Evolutionary conservation across 2,797 vertebrate species (phyloP), one percentile per base, ranked within the genome.

Genomic region (Fistularia tabacaria): DNA sequence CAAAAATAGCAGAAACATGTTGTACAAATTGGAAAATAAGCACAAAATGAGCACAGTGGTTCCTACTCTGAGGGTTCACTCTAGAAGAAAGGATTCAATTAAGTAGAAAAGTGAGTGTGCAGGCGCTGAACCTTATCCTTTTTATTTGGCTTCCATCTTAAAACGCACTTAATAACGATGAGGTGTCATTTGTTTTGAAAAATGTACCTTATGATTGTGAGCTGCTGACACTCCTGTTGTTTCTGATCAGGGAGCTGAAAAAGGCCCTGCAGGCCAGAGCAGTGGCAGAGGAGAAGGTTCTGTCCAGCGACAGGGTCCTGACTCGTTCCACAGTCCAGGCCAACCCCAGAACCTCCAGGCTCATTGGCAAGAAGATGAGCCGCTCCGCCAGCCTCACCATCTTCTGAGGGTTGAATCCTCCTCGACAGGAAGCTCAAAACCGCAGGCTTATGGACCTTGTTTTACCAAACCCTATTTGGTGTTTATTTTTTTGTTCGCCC

Each of bases 301-400:
- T 97, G 59, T 91, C 93, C 81, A 94, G 92, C 0, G 96, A 96
- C 81, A 74, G 95, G 49, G 88, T 98, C 85, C 87, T 93, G 70
- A 98, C 97, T 1, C 92, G 97, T 51, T 99, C 97, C 44, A 93
- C 92, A 0, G 83, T 95, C 3, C 96, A 96, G 68, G 72, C 87
- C 4, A 91, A 91, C 73, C 91, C 87, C 69, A 92, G 94, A 80
- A 90, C 89, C 38, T 89, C 93, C 41, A 91, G 96, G 13, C 92
- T 98, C 75, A 93, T 97, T 38, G 97, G 96, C 47, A 99, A 98
- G 88, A 99, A 98, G 81, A 97, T 97, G 93, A 98, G 94, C 72
- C 93, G 96, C 10, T 98, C 96, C 1, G 88, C 97, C 82, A 97
- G 97, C 84, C 93, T 98, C 59, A 98, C 95, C 51, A 98, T 98